Percentiles rank a stretch among this genome's conserved stretches.
These are phyloP conservation scores for Orchestes rusci DNA, from an alignment of 2,888 invertebrate species.

Conservation along the genomic window DNA sequence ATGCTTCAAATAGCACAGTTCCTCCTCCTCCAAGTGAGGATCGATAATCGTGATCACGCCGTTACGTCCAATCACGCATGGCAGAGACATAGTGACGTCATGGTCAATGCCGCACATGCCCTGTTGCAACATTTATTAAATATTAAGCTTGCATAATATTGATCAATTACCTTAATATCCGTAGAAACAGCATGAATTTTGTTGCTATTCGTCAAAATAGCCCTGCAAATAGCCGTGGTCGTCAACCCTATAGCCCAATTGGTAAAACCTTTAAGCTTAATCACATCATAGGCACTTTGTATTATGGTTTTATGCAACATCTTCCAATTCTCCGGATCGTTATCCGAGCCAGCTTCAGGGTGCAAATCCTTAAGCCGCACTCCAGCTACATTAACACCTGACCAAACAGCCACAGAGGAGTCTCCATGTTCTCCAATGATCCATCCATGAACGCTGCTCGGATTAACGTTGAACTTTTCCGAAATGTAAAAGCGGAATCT, in stretches of 20 bases:
- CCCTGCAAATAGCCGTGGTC: slow-evolving; percentile 59
- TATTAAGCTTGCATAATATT: background rate
- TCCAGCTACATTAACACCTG: slow-evolving; percentile 86
- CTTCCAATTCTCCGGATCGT: slow-evolving; percentile 73
- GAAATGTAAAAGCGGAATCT: slow-evolving; percentile 83
- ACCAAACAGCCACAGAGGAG: slow-evolving; percentile 80
- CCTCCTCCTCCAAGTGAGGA: slow-evolving; percentile 21
- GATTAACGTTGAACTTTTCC: slow-evolving; percentile 70
- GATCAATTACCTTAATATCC: slow-evolving; percentile 57
- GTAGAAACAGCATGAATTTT: slow-evolving; percentile 75
- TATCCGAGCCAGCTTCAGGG: slow-evolving; percentile 60
- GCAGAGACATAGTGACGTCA: slow-evolving; percentile 29
- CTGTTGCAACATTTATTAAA: slow-evolving; percentile 10
- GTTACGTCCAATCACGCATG: slow-evolving; percentile 18
- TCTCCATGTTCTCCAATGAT: slow-evolving; percentile 95
- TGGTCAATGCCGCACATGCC: slow-evolving; percentile 23
- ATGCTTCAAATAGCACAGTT: slow-evolving; percentile 26
- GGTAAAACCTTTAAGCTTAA: slow-evolving; percentile 82
- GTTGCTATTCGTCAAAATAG: slow-evolving; percentile 64
- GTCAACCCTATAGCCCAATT: slow-evolving; percentile 87
- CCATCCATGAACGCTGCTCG: slow-evolving; percentile 84
- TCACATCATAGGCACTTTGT: slow-evolving; percentile 79
- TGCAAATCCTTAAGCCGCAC: slow-evolving; percentile 73
- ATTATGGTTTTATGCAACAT: slow-evolving; percentile 76
- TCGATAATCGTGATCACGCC: slow-evolving; percentile 23